A percentile compares a stretch with the other conserved stretches of the same genome.
Evolutionary conservation across 92 coral and sea anemone species (phyloP).

Genomic region (Montipora capitata): DNA sequence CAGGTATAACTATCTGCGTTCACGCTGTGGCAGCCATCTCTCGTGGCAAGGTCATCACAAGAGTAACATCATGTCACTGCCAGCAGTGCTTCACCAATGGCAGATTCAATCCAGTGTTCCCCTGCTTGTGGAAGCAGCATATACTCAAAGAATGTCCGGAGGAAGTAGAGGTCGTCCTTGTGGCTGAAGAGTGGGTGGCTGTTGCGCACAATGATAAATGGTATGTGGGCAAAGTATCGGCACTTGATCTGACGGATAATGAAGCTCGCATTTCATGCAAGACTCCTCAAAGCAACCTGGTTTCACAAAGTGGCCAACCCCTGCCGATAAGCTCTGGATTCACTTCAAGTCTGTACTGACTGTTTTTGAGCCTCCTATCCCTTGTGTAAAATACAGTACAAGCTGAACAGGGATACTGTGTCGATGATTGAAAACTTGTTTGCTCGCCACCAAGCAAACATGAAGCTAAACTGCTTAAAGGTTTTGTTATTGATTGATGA

Average conservation of each 20-base stretch:
- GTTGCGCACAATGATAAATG: constrained; percentile 44
- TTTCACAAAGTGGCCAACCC: constrained; percentile 29
- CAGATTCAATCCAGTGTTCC: too few relatives aligned
- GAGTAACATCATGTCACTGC: constrained; percentile 25
- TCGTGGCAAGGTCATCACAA: constrained; percentile 40
- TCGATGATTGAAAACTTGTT: constrained; percentile 16
- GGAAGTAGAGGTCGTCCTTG: neutral
- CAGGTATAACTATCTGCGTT: constrained; percentile 53
- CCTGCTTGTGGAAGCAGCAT: too few relatives aligned
- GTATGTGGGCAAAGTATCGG: constrained; percentile 54
- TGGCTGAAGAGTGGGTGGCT: constrained; percentile 42
- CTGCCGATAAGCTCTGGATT: constrained; percentile 55
- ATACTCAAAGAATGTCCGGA: neutral
- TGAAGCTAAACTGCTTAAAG: neutral
- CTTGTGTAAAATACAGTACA: constrained; percentile 6
- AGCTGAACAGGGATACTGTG: constrained; percentile 28
- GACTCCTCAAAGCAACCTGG: neutral
- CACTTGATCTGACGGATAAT: constrained; percentile 8
- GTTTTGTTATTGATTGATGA: neutral
- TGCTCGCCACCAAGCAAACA: constrained; percentile 1
- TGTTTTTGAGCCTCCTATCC: constrained; percentile 28
- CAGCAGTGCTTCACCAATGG: too few relatives aligned
- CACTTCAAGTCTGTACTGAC: constrained; percentile 26
- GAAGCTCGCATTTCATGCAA: constrained; percentile 18
- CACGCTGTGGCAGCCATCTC: constrained; percentile 52